Evolutionary conservation across 2,113 vertebrate species (phyloP), one percentile per base, ranked within the genome.

Genomic region (Cyphomyrus plagiostoma): DNA sequence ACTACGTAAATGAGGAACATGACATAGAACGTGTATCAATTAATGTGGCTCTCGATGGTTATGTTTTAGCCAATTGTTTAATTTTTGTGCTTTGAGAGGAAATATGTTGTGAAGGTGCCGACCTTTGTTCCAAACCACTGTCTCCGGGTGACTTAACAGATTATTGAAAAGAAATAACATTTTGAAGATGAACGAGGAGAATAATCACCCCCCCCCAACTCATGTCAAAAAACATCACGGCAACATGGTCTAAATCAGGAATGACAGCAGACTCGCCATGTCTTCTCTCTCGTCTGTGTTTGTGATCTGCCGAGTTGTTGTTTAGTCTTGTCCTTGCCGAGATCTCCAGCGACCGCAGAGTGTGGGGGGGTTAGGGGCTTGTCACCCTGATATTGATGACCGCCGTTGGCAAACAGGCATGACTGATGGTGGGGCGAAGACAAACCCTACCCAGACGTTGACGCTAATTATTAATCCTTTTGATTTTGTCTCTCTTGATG

Each of bases 41-140:
- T 66, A 62, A 19, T 39, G 45, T 17, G 23, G 46, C 58, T 74
- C 13, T 30, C 13, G 2, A 46, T 58, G 58, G 42, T 23, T 70
- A 4, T 26, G 39, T 74, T 50, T 58, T 49, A 46, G 62, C 42
- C 23, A 26, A 49, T 49, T 19, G 62, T 70, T 80, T 77, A 42
- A 21, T 39, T 77, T 77, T 77, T 15, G 5, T 77, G 35, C 42
- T 77, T 39, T 77, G 30, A 42, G 15, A 19, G 35, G 30, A 39
- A 39, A 39, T 77, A 19, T 77, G 30, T 66, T 19, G 17, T 39
- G 70, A 13, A 19, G 74, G 35, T 80, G 93, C 58, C 86, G 92
- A 91, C 91, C 87, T 88, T 93, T 91, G 91, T 93, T 91, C 62
- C 70, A 91, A 93, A 92, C 92, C 92, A 74, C 92, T 92, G 92